These are phyloP conservation scores for Trissolcus basalis DNA, from an alignment of 1,140 invertebrate species.

Conservation along the genomic window DNA sequence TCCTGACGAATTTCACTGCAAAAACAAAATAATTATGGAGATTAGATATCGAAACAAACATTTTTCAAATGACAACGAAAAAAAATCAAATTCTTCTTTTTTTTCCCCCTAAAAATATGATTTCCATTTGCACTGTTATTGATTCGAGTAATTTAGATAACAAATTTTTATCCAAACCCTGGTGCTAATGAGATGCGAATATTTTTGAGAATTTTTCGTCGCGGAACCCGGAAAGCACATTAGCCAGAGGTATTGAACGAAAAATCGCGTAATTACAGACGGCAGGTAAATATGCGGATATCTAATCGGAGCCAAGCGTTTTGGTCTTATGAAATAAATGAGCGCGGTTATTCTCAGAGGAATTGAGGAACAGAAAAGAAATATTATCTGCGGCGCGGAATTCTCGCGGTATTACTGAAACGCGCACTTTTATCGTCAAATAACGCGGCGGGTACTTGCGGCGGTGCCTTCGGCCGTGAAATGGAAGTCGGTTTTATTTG, in stretches of 20 bases:
- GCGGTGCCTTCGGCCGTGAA: conserved; percentile 39
- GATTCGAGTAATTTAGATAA: background rate
- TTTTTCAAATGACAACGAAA: too few relatives aligned
- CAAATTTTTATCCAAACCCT: too few relatives aligned
- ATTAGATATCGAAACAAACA: too few relatives aligned
- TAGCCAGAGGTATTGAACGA: conserved; percentile 40
- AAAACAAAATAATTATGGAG: background rate
- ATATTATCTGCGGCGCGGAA: conserved; percentile 56
- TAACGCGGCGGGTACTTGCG: conserved; percentile 41
- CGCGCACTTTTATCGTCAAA: conserved; percentile 56
- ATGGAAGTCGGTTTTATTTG: conserved; percentile 53
- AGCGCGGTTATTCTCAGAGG: conserved; percentile 60
- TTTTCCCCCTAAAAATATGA: too few relatives aligned
- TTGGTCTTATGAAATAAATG: conserved; percentile 60
- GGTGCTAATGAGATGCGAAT: background rate
- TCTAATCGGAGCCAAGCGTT: conserved; percentile 57
- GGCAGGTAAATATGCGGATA: conserved; percentile 57
- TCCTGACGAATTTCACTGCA: conserved; percentile 18
- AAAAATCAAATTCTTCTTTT: too few relatives aligned
- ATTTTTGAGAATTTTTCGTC: conserved; percentile 37
- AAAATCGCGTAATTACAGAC: conserved; percentile 53
- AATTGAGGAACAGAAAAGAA: conserved; percentile 58
- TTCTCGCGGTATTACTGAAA: conserved; percentile 57
- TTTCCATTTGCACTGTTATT: too few relatives aligned
- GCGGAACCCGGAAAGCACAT: conserved; percentile 35